Conservation (phyloP, 2,888 invertebrate species). For the Electrophaes corylata region DNA sequence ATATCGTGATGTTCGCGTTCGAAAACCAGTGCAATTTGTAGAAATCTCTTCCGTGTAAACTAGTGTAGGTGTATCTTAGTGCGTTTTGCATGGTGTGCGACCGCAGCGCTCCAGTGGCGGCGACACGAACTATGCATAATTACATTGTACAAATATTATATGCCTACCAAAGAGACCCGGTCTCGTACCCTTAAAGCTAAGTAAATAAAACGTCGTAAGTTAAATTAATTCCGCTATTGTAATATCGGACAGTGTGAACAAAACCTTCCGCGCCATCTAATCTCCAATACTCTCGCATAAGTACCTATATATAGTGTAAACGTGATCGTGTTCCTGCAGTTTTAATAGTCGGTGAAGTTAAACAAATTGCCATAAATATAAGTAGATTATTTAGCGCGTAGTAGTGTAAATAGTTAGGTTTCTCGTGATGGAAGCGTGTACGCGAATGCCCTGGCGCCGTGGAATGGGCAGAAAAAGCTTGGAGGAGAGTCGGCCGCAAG, state of each 20-base stretch:
- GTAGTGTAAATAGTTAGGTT: constrained; percentile 81
- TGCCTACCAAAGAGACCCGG: constrained; percentile 85
- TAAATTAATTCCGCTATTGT: constrained; percentile 72
- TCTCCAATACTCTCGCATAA: constrained; percentile 82
- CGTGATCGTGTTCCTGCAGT: constrained; percentile 84
- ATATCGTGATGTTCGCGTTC: constrained; percentile 80
- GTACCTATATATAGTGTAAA: constrained; percentile 83
- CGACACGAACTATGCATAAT: constrained; percentile 69
- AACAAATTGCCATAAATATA: constrained; percentile 85
- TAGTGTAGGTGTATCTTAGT: constrained; percentile 81
- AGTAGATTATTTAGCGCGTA: constrained; percentile 81
- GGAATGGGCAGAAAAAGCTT: constrained; percentile 79
- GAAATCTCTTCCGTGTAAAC: constrained; percentile 83
- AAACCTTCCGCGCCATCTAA: constrained; percentile 77
- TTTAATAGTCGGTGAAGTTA: constrained; percentile 83
- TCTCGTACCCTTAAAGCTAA: constrained; percentile 84
- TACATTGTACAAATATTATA: constrained; percentile 84
- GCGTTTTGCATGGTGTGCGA: constrained; percentile 71
- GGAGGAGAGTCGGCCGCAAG: constrained; percentile 50
- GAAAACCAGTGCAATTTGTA: constrained; percentile 84
- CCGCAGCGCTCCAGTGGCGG: constrained; percentile 64
- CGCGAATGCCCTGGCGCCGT: constrained; percentile 72
- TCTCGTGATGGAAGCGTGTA: constrained; percentile 72
- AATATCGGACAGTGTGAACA: constrained; percentile 72
- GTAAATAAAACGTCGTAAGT: constrained; percentile 80